Percentiles rank a stretch among this genome's conserved stretches.
Evolutionary conservation across 2,113 vertebrate species (phyloP).

Genomic region (Carassius auratus): DNA sequence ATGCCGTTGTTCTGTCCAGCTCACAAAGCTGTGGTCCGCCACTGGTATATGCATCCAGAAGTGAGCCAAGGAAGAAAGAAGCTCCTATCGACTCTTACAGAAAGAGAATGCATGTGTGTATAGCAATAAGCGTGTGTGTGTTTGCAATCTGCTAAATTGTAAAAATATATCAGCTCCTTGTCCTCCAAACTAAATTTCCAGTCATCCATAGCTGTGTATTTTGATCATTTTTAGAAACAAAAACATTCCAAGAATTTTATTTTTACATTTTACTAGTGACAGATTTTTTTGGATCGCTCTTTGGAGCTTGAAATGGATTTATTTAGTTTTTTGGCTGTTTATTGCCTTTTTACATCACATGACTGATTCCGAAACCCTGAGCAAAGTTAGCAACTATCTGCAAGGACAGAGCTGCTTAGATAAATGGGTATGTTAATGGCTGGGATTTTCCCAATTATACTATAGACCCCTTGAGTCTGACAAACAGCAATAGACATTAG

Average conservation of each 20-base stretch:
- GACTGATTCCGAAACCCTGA: neutral
- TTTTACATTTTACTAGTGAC: neutral
- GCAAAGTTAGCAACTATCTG: neutral
- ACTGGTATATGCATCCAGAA: conserved; percentile 57
- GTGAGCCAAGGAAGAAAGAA: conserved; percentile 44
- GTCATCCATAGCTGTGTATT: neutral
- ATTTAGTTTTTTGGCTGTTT: neutral
- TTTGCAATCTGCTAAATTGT: conserved; percentile 2
- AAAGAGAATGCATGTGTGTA: conserved; percentile 24
- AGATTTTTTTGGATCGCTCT: neutral
- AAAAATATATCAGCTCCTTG: conserved; percentile 21
- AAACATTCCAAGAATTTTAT: neutral
- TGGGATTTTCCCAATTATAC: neutral
- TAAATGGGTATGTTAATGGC: neutral
- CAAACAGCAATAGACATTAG: neutral
- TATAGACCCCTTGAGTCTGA: neutral
- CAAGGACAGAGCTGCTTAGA: neutral
- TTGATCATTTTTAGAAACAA: neutral
- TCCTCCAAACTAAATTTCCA: neutral
- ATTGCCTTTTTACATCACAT: neutral
- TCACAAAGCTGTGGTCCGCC: conserved; percentile 55
- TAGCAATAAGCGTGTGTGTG: conserved; percentile 15
- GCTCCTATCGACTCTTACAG: conserved; percentile 49
- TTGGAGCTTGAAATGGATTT: neutral
- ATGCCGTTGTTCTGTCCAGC: conserved; percentile 52